Evolutionary conservation across 2,797 vertebrate species (phyloP), one percentile per base, ranked within the genome.

Genomic region (Leptoclinus maculatus): DNA sequence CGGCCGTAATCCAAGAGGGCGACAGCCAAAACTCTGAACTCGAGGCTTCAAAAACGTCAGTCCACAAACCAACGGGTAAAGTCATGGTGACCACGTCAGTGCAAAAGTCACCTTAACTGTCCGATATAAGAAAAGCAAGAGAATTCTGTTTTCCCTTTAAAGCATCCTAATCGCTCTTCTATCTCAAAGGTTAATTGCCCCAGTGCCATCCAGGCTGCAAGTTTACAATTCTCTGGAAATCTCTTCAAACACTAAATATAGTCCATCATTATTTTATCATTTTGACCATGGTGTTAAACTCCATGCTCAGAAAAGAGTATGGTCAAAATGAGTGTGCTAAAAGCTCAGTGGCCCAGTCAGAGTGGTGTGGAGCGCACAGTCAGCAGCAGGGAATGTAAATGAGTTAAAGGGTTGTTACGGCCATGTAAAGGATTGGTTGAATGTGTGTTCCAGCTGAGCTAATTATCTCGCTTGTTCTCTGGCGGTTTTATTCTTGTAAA

Each of bases 401-500:
- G 7, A 17, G 49, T 39, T 7, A 58, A 53, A 47, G 9, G 25
- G 39, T 17, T 74, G 53, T 71, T 71, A 36, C 7, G 25, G 66
- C 21, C 13, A 29, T 17, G 25, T 9, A 57, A 78, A 77, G 51
- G 16, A 78, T 47, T 51, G 66, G 53, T 62, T 85, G 60, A 70
- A 68, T 71, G 56, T 39, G 56, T 69, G 41, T 71, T 83, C 39
- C 58, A 67, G 56, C 41, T 74, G 43, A 51, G n/a, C n/a, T n/a
- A 79, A 88, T 90, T 83, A 88, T 79, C 58, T 5, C 32, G 66
- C 34, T 75, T 75, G 71, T 76, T 74, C 53, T 76, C 70, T 13
- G 32, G 49, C 43, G 63, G n/a, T 71, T 87, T 80, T 78, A 57
- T 66, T 79, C 73, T 67, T 71, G 74, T 81, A 74, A 79, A 78